These are phyloP conservation scores for Sarcophaga rosellei DNA, from an alignment of 2,888 invertebrate species.

Conservation along the genomic window DNA sequence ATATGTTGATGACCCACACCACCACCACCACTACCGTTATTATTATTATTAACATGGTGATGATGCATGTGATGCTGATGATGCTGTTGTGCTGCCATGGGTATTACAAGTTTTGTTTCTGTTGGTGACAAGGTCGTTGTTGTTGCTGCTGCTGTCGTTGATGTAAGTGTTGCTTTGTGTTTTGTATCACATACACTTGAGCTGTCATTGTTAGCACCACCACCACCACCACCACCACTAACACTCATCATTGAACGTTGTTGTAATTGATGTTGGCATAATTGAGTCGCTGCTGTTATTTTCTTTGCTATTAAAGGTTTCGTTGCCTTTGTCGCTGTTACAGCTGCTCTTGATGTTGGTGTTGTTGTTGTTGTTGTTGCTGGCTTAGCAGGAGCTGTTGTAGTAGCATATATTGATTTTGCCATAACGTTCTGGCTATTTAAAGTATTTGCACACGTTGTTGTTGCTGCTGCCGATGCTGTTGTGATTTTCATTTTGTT, in stretches of 20 bases:
- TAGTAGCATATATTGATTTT: constrained; percentile 42
- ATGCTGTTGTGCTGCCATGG: constrained; percentile 33
- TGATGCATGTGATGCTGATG: constrained; percentile 44
- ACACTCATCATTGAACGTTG: constrained; percentile 51
- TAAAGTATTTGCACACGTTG: constrained; percentile 15
- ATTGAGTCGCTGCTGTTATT: constrained; percentile 56
- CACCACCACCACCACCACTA: constrained; percentile 77
- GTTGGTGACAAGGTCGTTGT: constrained; percentile 75
- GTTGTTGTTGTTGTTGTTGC: constrained; percentile 35
- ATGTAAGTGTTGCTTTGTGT: constrained; percentile 74
- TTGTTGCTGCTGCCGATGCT: constrained; percentile 25
- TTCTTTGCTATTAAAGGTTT: constrained; percentile 19
- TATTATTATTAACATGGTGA: constrained; percentile 32
- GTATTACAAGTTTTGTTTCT: constrained; percentile 74
- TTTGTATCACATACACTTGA: constrained; percentile 76
- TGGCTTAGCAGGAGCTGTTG: constrained; percentile 16
- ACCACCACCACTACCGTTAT: constrained; percentile 47
- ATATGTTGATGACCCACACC: constrained; percentile 31
- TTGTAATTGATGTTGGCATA: constrained; percentile 69
- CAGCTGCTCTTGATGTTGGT: constrained; percentile 7
- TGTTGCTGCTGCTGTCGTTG: constrained; percentile 40
- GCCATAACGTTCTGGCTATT: constrained; percentile 40
- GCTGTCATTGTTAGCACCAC: constrained; percentile 79
- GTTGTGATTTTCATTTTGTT: constrained; percentile 32
- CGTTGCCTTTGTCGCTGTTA: constrained; percentile 12